phyloP scores from a whole-genome alignment of 2,888 invertebrate species.

The Apamea sordens region DNA sequence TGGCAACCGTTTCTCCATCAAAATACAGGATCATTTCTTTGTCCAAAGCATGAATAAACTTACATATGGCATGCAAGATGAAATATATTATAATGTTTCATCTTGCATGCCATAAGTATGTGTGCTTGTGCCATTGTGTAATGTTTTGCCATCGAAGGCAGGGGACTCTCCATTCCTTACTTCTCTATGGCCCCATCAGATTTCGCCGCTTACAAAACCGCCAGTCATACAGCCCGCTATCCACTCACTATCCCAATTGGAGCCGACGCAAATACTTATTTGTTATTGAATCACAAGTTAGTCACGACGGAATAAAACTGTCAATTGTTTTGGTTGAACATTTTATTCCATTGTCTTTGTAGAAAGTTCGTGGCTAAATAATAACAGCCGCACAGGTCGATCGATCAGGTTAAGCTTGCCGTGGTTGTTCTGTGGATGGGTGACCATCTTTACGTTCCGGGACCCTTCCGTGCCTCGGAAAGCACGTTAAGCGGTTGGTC shows the following conservation, averaged over 20 bases:
- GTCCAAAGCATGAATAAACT: too few species aligned
- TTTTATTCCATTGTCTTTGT: background rate
- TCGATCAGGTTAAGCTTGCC: too few species aligned
- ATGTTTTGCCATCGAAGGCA: background rate
- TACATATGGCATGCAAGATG: too few species aligned
- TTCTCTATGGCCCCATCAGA: conserved; percentile 19
- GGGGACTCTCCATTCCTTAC: conserved; percentile 20
- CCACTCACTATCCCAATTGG: conserved; percentile 36
- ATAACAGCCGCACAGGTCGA: too few species aligned
- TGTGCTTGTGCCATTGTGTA: background rate
- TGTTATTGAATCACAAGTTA: conserved; percentile 33
- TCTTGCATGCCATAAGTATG: too few species aligned
- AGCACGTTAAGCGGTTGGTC: too few species aligned
- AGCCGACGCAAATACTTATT: conserved; percentile 43
- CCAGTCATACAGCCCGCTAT: conserved; percentile 33
- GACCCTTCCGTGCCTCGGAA: too few species aligned
- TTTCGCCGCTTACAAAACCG: conserved; percentile 32
- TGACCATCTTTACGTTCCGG: too few species aligned
- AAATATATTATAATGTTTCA: background rate
- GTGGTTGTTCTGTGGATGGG: too few species aligned
- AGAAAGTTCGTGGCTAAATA: too few species aligned
- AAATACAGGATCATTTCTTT: background rate
- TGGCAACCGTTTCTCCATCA: background rate
- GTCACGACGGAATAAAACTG: conserved; percentile 38
- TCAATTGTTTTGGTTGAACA: background rate